phyloP scores from a whole-genome alignment of 2,113 vertebrate genomes.

The Scortum barcoo region DNA sequence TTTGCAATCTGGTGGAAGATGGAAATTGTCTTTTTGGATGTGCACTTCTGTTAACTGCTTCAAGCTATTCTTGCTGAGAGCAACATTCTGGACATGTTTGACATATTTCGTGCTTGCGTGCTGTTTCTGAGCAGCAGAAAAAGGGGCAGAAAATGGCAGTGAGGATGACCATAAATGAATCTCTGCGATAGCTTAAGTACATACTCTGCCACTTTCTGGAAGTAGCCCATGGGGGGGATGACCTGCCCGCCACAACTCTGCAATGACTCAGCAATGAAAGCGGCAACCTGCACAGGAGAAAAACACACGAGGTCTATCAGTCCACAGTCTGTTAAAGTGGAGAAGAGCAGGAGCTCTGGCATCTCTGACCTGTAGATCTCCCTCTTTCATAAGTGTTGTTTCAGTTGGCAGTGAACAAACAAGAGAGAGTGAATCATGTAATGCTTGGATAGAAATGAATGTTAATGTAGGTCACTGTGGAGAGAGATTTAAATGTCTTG shows the following conservation, averaged over 20 bases:
- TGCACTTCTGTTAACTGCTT: background rate
- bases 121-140: background rate
- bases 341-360: slow-evolving; percentile 13
- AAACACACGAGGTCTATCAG: slow-evolving; percentile 67
- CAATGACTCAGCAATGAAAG: slow-evolving; percentile 98
- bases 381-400: background rate
- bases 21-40: background rate
- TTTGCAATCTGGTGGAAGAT: background rate
- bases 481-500: background rate
- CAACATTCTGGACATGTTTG: background rate
- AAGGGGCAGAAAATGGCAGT: background rate
- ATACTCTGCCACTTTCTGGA: slow-evolving; percentile 98
- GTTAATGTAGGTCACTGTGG: slow-evolving; percentile 15
- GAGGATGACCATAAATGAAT: background rate
- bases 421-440: background rate
- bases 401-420: background rate
- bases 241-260: slow-evolving; percentile 99
- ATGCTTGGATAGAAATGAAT: background rate
- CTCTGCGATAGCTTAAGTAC: slow-evolving; percentile 76
- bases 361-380: slow-evolving; percentile 21
- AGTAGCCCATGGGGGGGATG: slow-evolving; percentile 95
- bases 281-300: slow-evolving; percentile 93
- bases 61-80: background rate
- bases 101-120: no score
- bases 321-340: background rate